Evolutionary conservation across 2,113 vertebrate species (phyloP).

Genomic region (Protobothrops flavoviridis): DNA sequence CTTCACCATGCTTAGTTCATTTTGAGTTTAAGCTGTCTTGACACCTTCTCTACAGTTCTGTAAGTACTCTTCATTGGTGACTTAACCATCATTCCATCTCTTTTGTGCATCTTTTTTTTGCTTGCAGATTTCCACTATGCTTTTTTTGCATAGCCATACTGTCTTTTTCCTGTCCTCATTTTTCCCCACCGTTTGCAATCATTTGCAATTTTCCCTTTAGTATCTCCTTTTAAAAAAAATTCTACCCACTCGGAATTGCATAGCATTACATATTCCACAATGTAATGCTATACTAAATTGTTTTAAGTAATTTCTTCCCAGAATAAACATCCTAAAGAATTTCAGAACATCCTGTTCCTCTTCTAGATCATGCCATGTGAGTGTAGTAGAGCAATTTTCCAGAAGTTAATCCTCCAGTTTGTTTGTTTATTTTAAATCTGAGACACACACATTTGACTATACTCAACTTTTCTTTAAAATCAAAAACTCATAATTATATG

Average conservation of each 20-base stretch:
- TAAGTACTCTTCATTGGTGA: not conserved
- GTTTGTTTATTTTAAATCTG: not conserved
- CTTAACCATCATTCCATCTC: not conserved
- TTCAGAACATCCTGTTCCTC: not conserved
- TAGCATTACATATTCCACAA: not conserved
- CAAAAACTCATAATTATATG: not conserved
- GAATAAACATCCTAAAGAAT: not conserved
- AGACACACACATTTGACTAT: not conserved
- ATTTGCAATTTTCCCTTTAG: not conserved
- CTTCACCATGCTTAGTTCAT: not conserved
- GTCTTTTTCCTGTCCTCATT: not conserved
- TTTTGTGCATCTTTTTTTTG: not conserved
- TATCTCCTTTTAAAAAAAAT: not conserved
- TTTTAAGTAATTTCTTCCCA: not conserved
- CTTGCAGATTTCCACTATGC: not conserved
- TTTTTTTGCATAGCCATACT: not conserved
- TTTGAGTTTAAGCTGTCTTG: not conserved
- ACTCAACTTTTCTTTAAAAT: not conserved
- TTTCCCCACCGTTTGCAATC: not conserved
- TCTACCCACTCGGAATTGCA: not conserved
- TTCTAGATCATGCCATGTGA: not conserved
- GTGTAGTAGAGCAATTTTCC: not conserved
- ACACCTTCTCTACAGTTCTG: not conserved
- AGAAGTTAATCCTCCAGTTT: not conserved
- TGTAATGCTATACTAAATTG: not conserved